phyloP scores from a whole-genome alignment of 2,113 vertebrate species.

The Atherinomorus stipes region DNA sequence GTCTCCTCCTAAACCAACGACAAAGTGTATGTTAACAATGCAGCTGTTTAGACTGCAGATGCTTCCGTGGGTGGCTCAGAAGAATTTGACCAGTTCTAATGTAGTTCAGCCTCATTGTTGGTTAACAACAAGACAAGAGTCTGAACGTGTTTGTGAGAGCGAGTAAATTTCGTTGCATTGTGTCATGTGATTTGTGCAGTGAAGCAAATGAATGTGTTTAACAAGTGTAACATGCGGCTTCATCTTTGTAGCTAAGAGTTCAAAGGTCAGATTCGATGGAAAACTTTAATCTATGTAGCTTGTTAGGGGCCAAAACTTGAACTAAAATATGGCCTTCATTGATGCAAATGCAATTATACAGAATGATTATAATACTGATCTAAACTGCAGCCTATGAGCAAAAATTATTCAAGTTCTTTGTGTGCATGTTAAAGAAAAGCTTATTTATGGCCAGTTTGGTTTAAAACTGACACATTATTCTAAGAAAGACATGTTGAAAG shows the following conservation, averaged over 20 bases:
- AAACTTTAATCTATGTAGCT: slow-evolving; percentile 42
- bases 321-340: slow-evolving; percentile 42
- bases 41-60: slow-evolving; percentile 26
- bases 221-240: background rate
- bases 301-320: slow-evolving; percentile 30
- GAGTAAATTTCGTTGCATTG: slow-evolving; percentile 13
- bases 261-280: slow-evolving; percentile 55
- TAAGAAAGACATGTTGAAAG: no score
- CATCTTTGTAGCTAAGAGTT: slow-evolving; percentile 22
- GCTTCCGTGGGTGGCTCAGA: background rate
- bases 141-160: slow-evolving; percentile 3
- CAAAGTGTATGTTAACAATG: slow-evolving; percentile 16
- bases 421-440: no score
- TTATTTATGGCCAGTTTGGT: no score
- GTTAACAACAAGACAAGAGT: background rate
- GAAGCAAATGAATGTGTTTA: background rate
- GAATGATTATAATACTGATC: no score
- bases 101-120: background rate
- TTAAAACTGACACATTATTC: no score
- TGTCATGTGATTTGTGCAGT: slow-evolving; percentile 1
- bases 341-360: background rate
- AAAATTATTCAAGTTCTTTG: no score
- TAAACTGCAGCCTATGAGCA: no score
- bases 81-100: background rate
- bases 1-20: slow-evolving; percentile 45